A percentile compares a stretch with the other conserved stretches of the same genome.
Conservation (phyloP, 1,140 invertebrate species). For the Ephestia elutella region DNA sequence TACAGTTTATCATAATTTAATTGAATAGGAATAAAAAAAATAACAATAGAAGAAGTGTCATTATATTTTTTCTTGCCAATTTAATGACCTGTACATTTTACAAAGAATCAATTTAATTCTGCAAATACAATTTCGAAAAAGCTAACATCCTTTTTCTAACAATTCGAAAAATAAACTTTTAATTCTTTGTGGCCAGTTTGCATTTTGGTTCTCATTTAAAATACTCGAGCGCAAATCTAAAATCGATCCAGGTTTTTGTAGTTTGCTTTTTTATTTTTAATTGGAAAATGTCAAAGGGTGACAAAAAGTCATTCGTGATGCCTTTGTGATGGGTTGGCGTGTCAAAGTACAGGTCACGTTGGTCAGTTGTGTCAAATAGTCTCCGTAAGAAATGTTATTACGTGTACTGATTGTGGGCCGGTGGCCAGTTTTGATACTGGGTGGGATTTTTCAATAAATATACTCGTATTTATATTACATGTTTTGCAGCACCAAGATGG, state of each 20-base stretch:
- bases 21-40: too few species aligned
- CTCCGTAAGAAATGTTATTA: conserved; percentile 20
- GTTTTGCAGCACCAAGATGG: too few species aligned
- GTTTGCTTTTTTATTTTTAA: conserved; percentile 2
- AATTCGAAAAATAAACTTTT: not conserved
- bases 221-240: not conserved
- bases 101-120: too few species aligned
- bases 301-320: conserved; percentile 12
- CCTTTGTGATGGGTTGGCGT: conserved; percentile 17
- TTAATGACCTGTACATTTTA: too few species aligned
- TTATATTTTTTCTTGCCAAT: too few species aligned
- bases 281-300: conserved; percentile 18
- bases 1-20: too few species aligned
- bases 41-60: too few species aligned
- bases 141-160: too few species aligned
- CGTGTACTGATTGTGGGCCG: conserved; percentile 7
- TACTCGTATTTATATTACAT: too few species aligned
- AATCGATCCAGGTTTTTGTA: not conserved
- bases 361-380: conserved; percentile 21
- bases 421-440: conserved; percentile 17
- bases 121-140: too few species aligned
- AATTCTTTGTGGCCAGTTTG: not conserved
- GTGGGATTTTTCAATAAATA: conserved; percentile 5
- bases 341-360: conserved; percentile 43
- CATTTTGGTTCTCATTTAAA: not conserved